Percentiles rank a stretch among this genome's conserved stretches.
phyloP scores from a whole-genome alignment of 92 coral and sea anemone species.

The Pocillopora meandrina region DNA sequence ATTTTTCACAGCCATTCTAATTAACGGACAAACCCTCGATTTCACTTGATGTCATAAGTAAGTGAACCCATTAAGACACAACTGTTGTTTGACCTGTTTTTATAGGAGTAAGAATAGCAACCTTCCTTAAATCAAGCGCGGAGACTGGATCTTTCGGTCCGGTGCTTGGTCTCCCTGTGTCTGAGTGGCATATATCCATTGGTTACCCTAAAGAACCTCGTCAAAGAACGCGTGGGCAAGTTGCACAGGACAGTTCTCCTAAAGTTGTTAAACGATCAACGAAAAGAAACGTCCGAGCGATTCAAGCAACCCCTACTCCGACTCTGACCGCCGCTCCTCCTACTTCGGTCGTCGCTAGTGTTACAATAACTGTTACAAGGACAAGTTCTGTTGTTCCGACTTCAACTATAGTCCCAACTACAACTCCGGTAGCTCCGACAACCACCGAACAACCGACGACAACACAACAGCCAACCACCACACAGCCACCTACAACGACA shows the following conservation, averaged over 20 bases:
- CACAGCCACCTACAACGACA: constrained; percentile 18
- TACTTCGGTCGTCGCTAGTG: constrained; percentile 26
- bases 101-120: constrained; percentile 79
- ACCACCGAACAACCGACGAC: constrained; percentile 33
- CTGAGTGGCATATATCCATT: constrained; percentile 92
- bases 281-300: constrained; percentile 30
- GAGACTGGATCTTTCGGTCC: constrained; percentile 81
- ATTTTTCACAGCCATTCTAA: too few relatives aligned
- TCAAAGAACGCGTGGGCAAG: constrained; percentile 83
- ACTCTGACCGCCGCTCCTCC: constrained; percentile 68
- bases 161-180: constrained; percentile 78
- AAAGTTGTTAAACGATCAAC: constrained; percentile 37
- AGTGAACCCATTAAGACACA: background rate
- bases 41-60: background rate
- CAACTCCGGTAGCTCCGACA: constrained; percentile 37
- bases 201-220: constrained; percentile 84
- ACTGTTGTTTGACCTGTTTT: background rate
- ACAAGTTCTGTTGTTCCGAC: constrained; percentile 44
- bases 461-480: constrained; percentile 3
- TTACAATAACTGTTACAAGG: constrained; percentile 43
- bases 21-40: too few relatives aligned
- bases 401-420: constrained; percentile 52
- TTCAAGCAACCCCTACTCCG: constrained; percentile 78
- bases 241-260: constrained; percentile 53
- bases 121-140: constrained; percentile 85